These are phyloP conservation scores for Zelostemma sp. DNA, from an alignment of 1,140 invertebrate genomes.

Conservation along the genomic window DNA sequence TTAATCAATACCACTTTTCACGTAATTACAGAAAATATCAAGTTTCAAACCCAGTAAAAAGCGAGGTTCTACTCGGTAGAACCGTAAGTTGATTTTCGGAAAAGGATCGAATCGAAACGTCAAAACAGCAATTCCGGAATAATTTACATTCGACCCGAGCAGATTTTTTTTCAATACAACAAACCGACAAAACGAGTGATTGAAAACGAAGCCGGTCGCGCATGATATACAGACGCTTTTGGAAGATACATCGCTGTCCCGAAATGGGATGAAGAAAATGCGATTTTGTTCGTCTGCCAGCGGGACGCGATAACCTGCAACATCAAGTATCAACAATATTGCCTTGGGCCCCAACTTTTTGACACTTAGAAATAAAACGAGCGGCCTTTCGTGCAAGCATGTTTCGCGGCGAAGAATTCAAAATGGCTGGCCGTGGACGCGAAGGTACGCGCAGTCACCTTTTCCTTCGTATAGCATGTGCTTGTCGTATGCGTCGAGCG, in stretches of 20 bases:
- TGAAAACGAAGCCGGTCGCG: slow-evolving; percentile 8
- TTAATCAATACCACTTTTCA: background rate
- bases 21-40: background rate
- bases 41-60: background rate
- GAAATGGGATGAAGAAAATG: slow-evolving; percentile 24
- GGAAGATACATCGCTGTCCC: background rate
- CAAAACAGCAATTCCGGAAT: no score
- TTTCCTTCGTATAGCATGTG: slow-evolving; percentile 22
- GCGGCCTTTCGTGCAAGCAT: slow-evolving; percentile 41
- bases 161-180: background rate
- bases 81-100: no score
- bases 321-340: slow-evolving; percentile 68
- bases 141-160: no score
- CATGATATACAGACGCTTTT: slow-evolving; percentile 1
- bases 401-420: slow-evolving; percentile 67
- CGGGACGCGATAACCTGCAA: slow-evolving; percentile 50
- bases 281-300: slow-evolving; percentile 26
- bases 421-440: slow-evolving; percentile 62
- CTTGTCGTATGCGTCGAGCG: slow-evolving; percentile 14
- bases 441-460: slow-evolving; percentile 45
- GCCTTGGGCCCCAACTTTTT: slow-evolving; percentile 54
- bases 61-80: no score
- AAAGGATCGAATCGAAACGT: no score
- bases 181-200: slow-evolving; percentile 19
- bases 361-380: slow-evolving; percentile 64